Evolutionary conservation across 2,888 invertebrate genomes (phyloP).

Genomic region (Drosophila atripex): DNA sequence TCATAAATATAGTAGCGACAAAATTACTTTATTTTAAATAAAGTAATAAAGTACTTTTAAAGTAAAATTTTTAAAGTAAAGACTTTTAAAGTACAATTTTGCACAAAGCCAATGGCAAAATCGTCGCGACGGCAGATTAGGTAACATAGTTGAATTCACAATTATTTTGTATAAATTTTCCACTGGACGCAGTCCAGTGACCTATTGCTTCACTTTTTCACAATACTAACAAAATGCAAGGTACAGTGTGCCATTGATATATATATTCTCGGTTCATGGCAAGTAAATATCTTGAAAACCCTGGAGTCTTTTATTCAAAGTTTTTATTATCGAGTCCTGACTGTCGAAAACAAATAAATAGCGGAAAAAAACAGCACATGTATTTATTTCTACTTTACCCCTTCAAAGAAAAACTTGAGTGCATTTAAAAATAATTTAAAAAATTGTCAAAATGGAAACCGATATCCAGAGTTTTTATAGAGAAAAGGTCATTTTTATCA

Average conservation of each 20-base stretch:
- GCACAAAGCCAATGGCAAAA: not conserved
- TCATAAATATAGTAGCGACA: not conserved
- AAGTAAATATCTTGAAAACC: too few relatives aligned
- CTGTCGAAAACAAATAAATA: conserved; percentile 2
- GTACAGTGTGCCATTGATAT: not conserved
- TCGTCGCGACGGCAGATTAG: not conserved
- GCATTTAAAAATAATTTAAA: conserved; percentile 36
- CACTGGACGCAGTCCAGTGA: not conserved
- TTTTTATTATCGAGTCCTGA: not conserved
- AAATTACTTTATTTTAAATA: too few relatives aligned
- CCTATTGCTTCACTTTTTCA: not conserved
- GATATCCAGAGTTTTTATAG: conserved; percentile 36
- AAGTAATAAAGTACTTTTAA: too few relatives aligned
- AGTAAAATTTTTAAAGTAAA: too few relatives aligned
- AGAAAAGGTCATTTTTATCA: conserved; percentile 28
- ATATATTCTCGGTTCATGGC: not conserved
- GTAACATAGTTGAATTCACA: not conserved
- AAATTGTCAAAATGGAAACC: conserved; percentile 10
- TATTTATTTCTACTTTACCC: not conserved
- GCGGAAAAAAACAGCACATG: not conserved
- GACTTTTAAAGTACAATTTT: not conserved
- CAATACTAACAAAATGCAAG: not conserved
- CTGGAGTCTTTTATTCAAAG: not conserved
- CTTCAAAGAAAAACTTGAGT: not conserved
- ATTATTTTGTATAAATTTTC: not conserved